A percentile compares a stretch with the other conserved stretches of the same genome.
phyloP scores from a whole-genome alignment of 1,140 invertebrate genomes.

The Palaemon carinicauda region DNA sequence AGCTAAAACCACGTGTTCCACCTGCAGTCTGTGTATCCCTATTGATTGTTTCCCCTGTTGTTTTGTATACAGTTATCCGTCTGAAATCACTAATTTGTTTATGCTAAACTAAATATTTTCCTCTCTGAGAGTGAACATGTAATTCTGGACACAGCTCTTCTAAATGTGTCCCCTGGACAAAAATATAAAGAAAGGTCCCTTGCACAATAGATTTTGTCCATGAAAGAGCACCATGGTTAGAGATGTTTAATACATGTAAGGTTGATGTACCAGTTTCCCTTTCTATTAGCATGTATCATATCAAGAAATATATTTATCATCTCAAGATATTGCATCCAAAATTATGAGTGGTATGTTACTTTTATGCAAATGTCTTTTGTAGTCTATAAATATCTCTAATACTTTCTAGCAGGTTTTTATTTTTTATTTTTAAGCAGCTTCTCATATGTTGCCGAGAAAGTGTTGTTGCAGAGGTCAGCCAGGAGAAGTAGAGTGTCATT shows the following conservation, averaged over 20 bases:
- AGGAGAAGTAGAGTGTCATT: background rate
- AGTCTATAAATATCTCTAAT: background rate
- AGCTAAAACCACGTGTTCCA: conserved; percentile 34
- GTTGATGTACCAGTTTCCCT: conserved; percentile 13
- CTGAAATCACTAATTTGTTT: conserved; percentile 6
- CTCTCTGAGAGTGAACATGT: background rate
- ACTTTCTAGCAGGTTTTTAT: background rate
- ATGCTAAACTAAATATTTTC: too few relatives aligned
- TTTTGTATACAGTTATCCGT: conserved; percentile 43
- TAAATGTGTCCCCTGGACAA: background rate
- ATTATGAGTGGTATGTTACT: background rate
- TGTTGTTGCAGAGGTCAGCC: too few relatives aligned
- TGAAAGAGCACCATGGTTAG: conserved; percentile 33
- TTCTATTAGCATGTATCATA: background rate
- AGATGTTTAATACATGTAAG: background rate
- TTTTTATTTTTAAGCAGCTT: background rate
- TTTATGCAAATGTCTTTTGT: background rate
- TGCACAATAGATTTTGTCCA: conserved; percentile 3
- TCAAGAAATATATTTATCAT: conserved; percentile 22
- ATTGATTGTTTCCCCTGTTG: conserved; percentile 50
- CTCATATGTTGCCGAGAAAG: background rate
- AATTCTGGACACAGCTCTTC: background rate
- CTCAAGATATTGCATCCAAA: conserved; percentile 24
- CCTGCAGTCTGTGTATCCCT: too few relatives aligned
- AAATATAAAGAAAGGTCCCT: conserved; percentile 41